Evolutionary conservation across 2,113 vertebrate genomes (phyloP), one percentile per base, ranked within the genome.

Genomic region (Boleophthalmus pectinirostris): DNA sequence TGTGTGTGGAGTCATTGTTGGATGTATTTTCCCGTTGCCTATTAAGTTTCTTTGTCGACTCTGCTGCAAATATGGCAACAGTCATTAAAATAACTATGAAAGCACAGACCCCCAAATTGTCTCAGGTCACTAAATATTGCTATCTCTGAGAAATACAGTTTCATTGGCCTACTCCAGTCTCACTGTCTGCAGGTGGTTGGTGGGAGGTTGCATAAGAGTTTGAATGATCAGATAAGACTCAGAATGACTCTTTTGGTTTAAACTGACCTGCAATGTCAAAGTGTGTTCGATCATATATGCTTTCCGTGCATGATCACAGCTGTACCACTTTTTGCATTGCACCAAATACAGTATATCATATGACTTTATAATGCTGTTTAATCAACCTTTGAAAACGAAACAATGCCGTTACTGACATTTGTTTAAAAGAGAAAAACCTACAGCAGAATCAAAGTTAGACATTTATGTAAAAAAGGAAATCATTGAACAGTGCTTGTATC

Each of bases 51-150:
- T 87, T 78, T 78, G 90, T 89, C 53, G 25, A 64, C n/a, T 49
- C 33, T 78, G 79, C 81, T 87, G 85, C 81, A 86, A 80, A 84
- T 71, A 69, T 79, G 70, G 72, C 70, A 25, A 79, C 79, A 68
- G 75, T 78, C 78, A 60, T 85, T 88, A 78, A 81, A 74, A 78
- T 80, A 73, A 87, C 78, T 60, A 71, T 85, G 80, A 75, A 91
- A 93, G 90, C 91, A 93, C 92, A 92, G n/a, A 72, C 75, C 80
- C 16, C 71, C 66, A 73, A 81, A 81, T 76, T 84, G 80, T 88
- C 90, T 91, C 91, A 91, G 90, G 87, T 88, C 72, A 87, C 61
- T 33, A 35, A 60, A 35, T 7, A 35, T 33, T 38, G 60, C 35
- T 63, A 20, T 33, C 29, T 35, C 60, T 90, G 75, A 53, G 78